A percentile compares a stretch with the other conserved stretches of the same genome.
Conservation (phyloP, 1,140 invertebrate species). For the Procambarus virginalis region DNA sequence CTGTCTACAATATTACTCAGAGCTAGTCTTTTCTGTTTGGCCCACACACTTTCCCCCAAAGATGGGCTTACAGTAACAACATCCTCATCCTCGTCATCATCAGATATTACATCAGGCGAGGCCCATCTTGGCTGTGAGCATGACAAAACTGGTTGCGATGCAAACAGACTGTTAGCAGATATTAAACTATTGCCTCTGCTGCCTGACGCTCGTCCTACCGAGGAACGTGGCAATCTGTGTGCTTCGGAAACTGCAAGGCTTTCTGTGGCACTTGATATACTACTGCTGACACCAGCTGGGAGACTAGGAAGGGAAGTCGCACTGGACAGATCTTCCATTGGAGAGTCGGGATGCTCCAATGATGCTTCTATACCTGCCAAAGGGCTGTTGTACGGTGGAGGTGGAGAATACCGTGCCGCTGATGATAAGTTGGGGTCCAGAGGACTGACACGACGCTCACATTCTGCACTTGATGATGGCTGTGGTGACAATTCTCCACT, state of each 20-base stretch:
- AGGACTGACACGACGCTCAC: conserved; percentile 53
- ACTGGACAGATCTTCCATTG: conserved; percentile 52
- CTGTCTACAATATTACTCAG: conserved; percentile 25
- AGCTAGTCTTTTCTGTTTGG: conserved; percentile 47
- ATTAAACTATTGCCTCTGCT: conserved; percentile 10
- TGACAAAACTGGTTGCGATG: conserved; percentile 13
- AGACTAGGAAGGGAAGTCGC: conserved; percentile 34
- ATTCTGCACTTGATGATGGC: conserved; percentile 55
- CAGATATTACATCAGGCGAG: conserved; percentile 1
- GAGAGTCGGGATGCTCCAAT: conserved; percentile 48
- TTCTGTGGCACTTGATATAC: conserved; percentile 38
- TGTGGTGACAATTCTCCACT: conserved; percentile 53
- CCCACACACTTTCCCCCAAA: conserved; percentile 46
- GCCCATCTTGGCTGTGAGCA: conserved; percentile 27
- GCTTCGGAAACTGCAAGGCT: conserved; percentile 24
- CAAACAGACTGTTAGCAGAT: conserved; percentile 44
- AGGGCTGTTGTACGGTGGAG: conserved; percentile 46
- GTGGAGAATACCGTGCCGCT: conserved; percentile 56
- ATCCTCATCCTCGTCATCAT: conserved; percentile 43
- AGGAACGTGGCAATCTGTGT: conserved; percentile 23
- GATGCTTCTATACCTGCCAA: conserved; percentile 41
- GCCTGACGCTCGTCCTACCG: background rate
- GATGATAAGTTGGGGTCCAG: conserved; percentile 56
- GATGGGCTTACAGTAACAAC: conserved; percentile 3
- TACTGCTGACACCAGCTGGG: conserved; percentile 51